Conservation (phyloP, 2,797 vertebrate genomes). For the Euthynnus affinis region DNA sequence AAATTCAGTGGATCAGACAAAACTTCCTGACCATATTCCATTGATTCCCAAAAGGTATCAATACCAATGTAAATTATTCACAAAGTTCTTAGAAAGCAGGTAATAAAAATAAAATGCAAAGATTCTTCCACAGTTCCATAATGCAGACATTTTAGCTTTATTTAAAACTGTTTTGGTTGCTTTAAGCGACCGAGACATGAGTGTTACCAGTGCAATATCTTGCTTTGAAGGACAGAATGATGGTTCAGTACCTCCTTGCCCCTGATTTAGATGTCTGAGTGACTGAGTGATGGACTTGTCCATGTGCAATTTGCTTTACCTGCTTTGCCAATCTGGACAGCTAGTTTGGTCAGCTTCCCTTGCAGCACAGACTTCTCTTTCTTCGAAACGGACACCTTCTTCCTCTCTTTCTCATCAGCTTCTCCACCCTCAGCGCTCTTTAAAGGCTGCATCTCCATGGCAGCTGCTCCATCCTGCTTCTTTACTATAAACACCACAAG, state of each 20-base stretch:
- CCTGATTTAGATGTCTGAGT: conserved; percentile 32
- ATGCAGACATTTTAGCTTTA: conserved; percentile 25
- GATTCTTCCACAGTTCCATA: conserved; percentile 9
- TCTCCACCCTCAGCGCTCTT: conserved; percentile 98
- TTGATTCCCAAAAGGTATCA: too few relatives aligned
- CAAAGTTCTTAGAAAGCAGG: background rate
- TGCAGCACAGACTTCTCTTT: conserved; percentile 99
- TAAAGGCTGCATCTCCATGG: conserved; percentile 99
- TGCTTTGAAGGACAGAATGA: conserved; percentile 57
- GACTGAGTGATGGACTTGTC: conserved; percentile 53
- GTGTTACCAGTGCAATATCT: conserved; percentile 27
- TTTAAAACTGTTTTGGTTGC: conserved; percentile 24
- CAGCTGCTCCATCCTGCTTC: conserved; percentile 97
- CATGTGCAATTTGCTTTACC: conserved; percentile 82
- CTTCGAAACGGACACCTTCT: conserved; percentile 93
- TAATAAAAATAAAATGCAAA: background rate
- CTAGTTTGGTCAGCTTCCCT: conserved; percentile 98
- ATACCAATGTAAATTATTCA: background rate
- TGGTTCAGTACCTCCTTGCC: conserved; percentile 38
- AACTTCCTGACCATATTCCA: too few relatives aligned
- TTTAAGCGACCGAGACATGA: conserved; percentile 25
- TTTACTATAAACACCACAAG: conserved; percentile 89
- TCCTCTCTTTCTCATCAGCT: conserved; percentile 94
- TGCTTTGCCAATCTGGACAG: conserved; percentile 99
- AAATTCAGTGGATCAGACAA: too few relatives aligned